Base-by-base conservation (phyloP, 2,797 vertebrate genomes). In the Okamejei kenojei region DNA sequence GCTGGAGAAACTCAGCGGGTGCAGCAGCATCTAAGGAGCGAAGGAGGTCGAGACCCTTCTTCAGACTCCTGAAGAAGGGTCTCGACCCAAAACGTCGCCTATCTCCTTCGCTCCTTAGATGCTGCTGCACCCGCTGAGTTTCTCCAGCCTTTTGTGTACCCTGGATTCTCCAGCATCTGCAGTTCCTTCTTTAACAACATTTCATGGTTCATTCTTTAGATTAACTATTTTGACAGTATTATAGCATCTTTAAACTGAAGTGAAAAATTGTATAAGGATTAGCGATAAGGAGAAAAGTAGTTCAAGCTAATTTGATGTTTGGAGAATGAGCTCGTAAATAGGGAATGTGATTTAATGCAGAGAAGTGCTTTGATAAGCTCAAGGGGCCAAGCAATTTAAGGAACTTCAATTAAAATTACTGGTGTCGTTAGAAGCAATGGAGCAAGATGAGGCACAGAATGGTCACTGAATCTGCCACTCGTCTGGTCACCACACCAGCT, bases 171-270 rank as follows among this genome's bases (percentile, higher is more conserved):
- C n/a, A n/a, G n/a, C n/a, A n/a, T n/a, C n/a, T n/a, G n/a, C n/a
- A n/a, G n/a, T n/a, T n/a, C n/a, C n/a, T n/a, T n/a, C n/a, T n/a
- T n/a, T n/a, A n/a, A n/a, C n/a, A n/a, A n/a, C n/a, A n/a, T 65
- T 65, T 88, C 63, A 65, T n/a, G 13, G 13, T 65, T 88, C 15
- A 88, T 88, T 88, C 65, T n/a, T 86, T 86, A 65, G 15, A 88
- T 65, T 88, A 65, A 88, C 9, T 5, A 63, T 65, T 88, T 65
- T 88, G 84, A 88, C n/a, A 88, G 61, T 5, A 88, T 65, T 88
- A 9, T 19, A 88, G 6, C n/a, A 88, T 65, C 63, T 32, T 65
- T 29, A 35, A 63, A 88, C 29, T 86, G 58, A 84, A 84, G 61
- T 84, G 26, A 65, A 63, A n/a, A 8, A 7, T 63, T 86, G 13